phyloP scores from a whole-genome alignment of 2,797 vertebrate species.

The Brachyalestes nurse region DNA sequence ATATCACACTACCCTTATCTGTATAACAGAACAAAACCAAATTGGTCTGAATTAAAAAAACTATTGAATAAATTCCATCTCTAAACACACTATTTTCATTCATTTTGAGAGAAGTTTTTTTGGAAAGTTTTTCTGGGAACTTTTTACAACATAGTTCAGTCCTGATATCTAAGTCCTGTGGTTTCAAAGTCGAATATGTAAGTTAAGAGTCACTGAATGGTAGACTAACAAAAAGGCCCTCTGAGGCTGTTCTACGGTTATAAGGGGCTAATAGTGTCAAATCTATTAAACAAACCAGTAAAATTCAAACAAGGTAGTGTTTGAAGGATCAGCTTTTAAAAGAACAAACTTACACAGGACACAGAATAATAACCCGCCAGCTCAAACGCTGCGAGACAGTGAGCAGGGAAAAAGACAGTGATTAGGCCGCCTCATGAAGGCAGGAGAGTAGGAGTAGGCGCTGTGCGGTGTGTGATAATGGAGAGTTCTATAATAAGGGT shows the following conservation, averaged over 20 bases:
- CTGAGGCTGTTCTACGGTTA: too few relatives aligned
- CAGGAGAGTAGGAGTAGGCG: constrained; percentile 45
- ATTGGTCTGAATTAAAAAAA: too few relatives aligned
- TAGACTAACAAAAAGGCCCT: not conserved
- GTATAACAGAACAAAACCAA: too few relatives aligned
- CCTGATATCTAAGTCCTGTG: too few relatives aligned
- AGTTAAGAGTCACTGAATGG: not conserved
- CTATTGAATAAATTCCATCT: too few relatives aligned
- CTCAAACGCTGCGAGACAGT: constrained; percentile 8
- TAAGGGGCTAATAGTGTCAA: not conserved
- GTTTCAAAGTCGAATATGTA: too few relatives aligned
- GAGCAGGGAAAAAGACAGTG: constrained; percentile 41
- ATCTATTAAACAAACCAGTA: not conserved
- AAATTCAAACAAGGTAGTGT: not conserved
- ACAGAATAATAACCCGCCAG: constrained; percentile 2
- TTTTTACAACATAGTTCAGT: too few relatives aligned
- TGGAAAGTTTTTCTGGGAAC: too few relatives aligned
- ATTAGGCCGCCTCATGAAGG: constrained; percentile 39
- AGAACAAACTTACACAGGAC: constrained; percentile 34
- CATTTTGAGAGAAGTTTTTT: too few relatives aligned
- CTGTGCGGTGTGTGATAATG: constrained; percentile 53
- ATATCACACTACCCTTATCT: too few relatives aligned
- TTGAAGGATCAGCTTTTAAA: constrained; percentile 34
- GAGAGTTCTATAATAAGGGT: constrained; percentile 63
- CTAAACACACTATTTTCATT: too few relatives aligned